Evolutionary conservation across 2,113 vertebrate species (phyloP).

Genomic region (Heterotis niloticus): DNA sequence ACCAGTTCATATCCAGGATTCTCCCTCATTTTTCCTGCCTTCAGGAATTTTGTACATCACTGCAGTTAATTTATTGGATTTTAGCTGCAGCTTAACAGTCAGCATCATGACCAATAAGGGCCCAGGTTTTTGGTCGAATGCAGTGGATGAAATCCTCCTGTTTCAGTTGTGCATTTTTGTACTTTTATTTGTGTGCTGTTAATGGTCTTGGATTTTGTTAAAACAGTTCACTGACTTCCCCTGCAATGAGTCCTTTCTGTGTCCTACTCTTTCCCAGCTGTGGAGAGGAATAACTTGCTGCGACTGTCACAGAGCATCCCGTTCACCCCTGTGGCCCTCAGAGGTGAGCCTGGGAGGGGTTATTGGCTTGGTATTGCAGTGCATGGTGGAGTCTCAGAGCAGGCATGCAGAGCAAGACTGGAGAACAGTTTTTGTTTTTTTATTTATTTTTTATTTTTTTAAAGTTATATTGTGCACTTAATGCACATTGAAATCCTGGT

Average conservation of each 20-base stretch:
- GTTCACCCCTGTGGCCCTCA: conserved; percentile 92
- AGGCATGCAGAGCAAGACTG: too few species aligned
- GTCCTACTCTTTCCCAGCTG: conserved; percentile 63
- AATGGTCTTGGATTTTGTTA: neutral
- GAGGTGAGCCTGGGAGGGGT: conserved; percentile 67
- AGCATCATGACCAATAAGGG: too few species aligned
- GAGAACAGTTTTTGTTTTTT: too few species aligned
- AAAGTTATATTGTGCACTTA: too few species aligned
- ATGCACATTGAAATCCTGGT: too few species aligned
- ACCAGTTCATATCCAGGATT: too few species aligned
- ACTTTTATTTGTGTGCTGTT: neutral
- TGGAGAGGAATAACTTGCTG: conserved; percentile 99
- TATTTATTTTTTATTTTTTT: too few species aligned
- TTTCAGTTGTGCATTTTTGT: neutral
- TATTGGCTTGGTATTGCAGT: neutral
- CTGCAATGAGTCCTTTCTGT: neutral
- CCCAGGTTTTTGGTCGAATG: neutral
- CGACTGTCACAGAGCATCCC: conserved; percentile 95
- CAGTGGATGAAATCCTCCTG: neutral
- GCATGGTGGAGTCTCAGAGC: too few species aligned
- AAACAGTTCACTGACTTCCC: neutral
- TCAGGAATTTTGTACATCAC: too few species aligned
- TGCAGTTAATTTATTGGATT: too few species aligned
- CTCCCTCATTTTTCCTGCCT: too few species aligned
- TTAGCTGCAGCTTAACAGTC: too few species aligned